Evolutionary conservation across 92 coral and sea anemone genomes (phyloP).

Genomic region (Pocillopora meandrina): DNA sequence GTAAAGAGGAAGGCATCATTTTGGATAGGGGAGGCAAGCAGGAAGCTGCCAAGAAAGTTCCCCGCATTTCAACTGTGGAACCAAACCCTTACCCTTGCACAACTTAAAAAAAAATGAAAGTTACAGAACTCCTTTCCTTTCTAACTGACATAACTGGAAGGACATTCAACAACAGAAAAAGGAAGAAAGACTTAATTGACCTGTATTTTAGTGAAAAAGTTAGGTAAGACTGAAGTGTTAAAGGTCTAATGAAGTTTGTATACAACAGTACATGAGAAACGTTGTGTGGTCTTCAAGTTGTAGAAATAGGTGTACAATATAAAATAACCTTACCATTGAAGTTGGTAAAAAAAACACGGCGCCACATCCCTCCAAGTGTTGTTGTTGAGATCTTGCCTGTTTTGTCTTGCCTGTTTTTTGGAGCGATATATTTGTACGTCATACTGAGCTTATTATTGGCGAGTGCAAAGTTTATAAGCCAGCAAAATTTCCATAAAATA

Average conservation of each 20-base stretch:
- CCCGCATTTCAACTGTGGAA: constrained; percentile 20
- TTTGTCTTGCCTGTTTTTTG: constrained; percentile 1
- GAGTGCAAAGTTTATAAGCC: constrained; percentile 14
- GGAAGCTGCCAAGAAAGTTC: constrained; percentile 14
- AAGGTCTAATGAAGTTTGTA: constrained; percentile 12
- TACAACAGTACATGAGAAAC: constrained; percentile 1
- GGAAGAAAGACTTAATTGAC: constrained; percentile 29
- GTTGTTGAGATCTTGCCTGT: too few relatives aligned
- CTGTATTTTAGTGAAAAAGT: constrained; percentile 22
- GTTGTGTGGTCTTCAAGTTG: not conserved
- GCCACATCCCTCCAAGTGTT: too few relatives aligned
- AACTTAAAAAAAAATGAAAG: constrained; percentile 23
- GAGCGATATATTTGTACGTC: not conserved
- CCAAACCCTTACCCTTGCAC: constrained; percentile 17
- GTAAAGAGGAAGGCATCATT: constrained; percentile 17
- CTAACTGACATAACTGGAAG: constrained; percentile 20
- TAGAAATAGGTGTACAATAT: not conserved
- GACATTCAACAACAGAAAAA: constrained; percentile 21
- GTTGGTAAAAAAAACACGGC: not conserved
- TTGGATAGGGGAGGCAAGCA: constrained; percentile 50
- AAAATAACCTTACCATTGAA: constrained; percentile 5
- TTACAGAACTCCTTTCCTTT: constrained; percentile 11
- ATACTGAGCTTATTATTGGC: constrained; percentile 3
- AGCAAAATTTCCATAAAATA: not conserved
- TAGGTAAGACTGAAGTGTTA: constrained; percentile 14